Evolutionary conservation across 2,797 vertebrate species (phyloP).

Genomic region (Florisuga fusca): DNA sequence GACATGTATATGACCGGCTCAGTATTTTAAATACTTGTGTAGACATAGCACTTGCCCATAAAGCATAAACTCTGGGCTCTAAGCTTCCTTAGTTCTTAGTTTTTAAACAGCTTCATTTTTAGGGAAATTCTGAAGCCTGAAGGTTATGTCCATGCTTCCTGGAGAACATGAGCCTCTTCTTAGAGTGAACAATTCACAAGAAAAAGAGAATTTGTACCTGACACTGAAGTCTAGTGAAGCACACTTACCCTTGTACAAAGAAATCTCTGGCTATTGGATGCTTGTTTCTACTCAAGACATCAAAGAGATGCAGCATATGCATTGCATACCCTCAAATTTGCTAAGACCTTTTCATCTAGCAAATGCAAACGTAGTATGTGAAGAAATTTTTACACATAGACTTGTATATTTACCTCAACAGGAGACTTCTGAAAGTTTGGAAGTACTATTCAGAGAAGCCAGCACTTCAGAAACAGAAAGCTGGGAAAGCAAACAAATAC

Average conservation of each 20-base stretch:
- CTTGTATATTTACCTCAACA: background rate
- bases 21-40: background rate
- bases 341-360: background rate
- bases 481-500: slow-evolving; percentile 20
- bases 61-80: background rate
- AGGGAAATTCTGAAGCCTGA: background rate
- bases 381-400: background rate
- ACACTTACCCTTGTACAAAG: background rate
- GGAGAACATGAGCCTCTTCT: background rate
- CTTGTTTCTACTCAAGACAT: background rate
- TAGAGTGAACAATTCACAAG: background rate
- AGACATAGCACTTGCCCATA: background rate
- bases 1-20: background rate
- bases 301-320: background rate
- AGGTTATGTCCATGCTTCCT: background rate
- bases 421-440: background rate
- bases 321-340: background rate
- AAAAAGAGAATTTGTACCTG: background rate
- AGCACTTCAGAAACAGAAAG: background rate
- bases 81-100: background rate
- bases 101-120: background rate
- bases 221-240: background rate
- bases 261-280: background rate
- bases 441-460: background rate
- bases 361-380: background rate